Base-by-base conservation (phyloP, 2,113 vertebrate genomes). In the Anser cygnoides region DNA sequence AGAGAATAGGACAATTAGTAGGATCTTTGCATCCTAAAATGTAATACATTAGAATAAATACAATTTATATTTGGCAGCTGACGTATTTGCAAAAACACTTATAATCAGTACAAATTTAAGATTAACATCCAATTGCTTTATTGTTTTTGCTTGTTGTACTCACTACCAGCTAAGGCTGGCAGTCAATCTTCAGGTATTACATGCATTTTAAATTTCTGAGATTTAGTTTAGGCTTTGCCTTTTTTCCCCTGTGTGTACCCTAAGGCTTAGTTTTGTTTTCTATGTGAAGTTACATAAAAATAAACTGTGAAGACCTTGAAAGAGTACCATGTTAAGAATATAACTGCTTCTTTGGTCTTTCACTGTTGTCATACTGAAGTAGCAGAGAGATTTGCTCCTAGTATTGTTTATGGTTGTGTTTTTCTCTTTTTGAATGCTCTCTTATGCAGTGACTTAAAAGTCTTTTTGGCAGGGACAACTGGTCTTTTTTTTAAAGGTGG, bases 231-330 rank as follows among this genome's bases (percentile, higher is more conserved):
- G 35, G 33, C 61, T 72, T 52, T 74, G 23, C 54, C 10, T 67
- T 63, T 78, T 50, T 92, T 93, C 11, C 61, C 21, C 18, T 33
- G 3, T 41, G 14, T 62, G 10, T 70, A 20, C 39, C 65, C 63
- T 17, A 50, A 28, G 37, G 67, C 59, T 90, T 79, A 31, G 37
- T 59, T 90, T 31, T 58, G 28, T 26, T 41, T 75, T 93, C 49
- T 74, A 35, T 37, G 31, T 17, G 55, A 4, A 79, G 96, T 87
- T 95, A 41, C 87, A 90, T 96, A 35, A 89, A 96, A 96, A 91
- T 77, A 43, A 77, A 84, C 62, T 72, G 28, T 58, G 83, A 92
- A 52, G 74, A 67, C 68, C 50, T 54, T 55, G n/a, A 55, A 66
- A 65, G 81, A 62, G 54, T 59, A 63, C 59, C 44, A 1, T 44